Evolutionary conservation across 2,797 vertebrate species (phyloP), one percentile per base, ranked within the genome.

Genomic region (Botia kubotai): DNA sequence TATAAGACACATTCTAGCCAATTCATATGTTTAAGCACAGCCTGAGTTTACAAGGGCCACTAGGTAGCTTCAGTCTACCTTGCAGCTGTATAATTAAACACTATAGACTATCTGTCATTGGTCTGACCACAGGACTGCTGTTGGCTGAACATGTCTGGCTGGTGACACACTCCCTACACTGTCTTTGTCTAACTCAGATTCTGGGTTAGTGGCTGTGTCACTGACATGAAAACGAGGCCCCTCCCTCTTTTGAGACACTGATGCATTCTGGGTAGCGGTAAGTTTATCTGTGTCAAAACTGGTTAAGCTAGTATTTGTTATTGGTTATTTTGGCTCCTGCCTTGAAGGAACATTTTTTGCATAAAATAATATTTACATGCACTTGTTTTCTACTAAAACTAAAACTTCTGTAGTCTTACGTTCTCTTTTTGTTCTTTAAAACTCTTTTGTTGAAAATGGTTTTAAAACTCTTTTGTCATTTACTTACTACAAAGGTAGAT

Each of bases 51-150:
- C 43, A 23, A 65, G 55, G 26, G 58, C 68, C 68, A 63, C 23
- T 53, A 26, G 68, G 77, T 23, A 39, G 77, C 77, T 63, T 57
- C 63, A 52, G 57, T 79, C 68, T 63, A 53, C 8, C 43, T 65
- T 72, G 29, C 16, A 72, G 68, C 57, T 65, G 57, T 79, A 79
- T 72, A 79, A 72, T 39, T 63, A 79, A 17, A 79, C 29, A 43
- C 75, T 71, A 33, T 72, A 13, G 19, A 60, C 19, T 72, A 53
- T 71, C 26, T 39, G 36, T 33, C 65, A 69, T 33, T 52, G 53
- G 60, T 63, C 63, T 57, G 52, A 68, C 75, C 65, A 14, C 55
- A 68, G 16, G 36, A 62, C n/a, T 50, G 77, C 77, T 71, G 57
- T 71, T 60, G 55, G 67, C 76, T 19, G 36, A 78, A 71, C 62